A percentile compares a stretch with the other conserved stretches of the same genome.
Conservation (phyloP, 2,888 invertebrate genomes). For the Chironomus riparius region DNA sequence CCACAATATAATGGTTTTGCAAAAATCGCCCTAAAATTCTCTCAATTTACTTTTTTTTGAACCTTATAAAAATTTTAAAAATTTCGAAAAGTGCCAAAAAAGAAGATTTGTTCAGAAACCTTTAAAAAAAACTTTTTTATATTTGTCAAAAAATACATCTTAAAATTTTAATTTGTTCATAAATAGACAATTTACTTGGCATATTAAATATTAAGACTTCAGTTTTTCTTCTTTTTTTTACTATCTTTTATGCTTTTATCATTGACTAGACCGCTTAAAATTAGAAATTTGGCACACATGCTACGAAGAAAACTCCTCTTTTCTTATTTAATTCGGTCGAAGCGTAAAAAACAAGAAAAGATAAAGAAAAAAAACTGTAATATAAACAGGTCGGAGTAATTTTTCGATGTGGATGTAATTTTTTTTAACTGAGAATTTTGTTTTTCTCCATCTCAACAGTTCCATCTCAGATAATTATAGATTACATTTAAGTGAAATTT, state of each 20-base stretch:
- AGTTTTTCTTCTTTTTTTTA: too few relatives aligned
- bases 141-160: too few relatives aligned
- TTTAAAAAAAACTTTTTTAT: too few relatives aligned
- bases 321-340: neutral
- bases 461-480: neutral
- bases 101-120: too few relatives aligned
- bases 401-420: neutral
- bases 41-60: too few relatives aligned
- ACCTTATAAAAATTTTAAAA: too few relatives aligned
- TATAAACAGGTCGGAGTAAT: neutral
- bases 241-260: neutral
- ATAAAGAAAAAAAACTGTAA: neutral
- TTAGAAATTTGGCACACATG: constrained; percentile 24
- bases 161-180: too few relatives aligned
- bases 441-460: neutral
- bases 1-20: too few relatives aligned
- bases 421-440: neutral
- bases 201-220: too few relatives aligned
- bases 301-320: neutral
- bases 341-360: neutral
- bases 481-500: neutral
- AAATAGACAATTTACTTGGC: too few relatives aligned
- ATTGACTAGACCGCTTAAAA: constrained; percentile 2
- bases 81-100: too few relatives aligned
- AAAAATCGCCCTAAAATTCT: too few relatives aligned